These are phyloP conservation scores for Isichthys henryi DNA, from an alignment of 2,113 vertebrate species.

Conservation along the genomic window DNA sequence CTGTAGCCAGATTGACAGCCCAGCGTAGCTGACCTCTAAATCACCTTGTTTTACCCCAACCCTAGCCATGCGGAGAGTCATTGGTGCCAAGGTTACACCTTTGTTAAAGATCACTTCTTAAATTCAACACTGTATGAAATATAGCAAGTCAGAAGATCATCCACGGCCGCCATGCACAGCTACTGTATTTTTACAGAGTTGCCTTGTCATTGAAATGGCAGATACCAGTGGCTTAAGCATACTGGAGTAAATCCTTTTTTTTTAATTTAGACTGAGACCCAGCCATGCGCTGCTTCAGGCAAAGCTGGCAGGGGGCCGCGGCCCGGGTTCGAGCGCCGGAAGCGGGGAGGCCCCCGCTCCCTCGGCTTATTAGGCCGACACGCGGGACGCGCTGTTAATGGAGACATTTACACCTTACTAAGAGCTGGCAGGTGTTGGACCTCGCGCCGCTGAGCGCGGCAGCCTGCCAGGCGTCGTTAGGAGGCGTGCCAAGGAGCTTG, in stretches of 20 bases:
- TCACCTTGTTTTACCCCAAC: neutral
- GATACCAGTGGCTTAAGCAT: neutral
- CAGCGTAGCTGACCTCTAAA: slow-evolving; percentile 41
- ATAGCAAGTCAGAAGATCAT: neutral
- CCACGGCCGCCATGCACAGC: neutral
- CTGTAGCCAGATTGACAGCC: slow-evolving; percentile 37
- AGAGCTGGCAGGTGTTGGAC: slow-evolving; percentile 95
- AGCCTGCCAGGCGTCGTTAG: slow-evolving; percentile 93
- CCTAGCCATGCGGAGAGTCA: too few species aligned
- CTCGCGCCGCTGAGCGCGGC: slow-evolving; percentile 80
- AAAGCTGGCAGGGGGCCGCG: neutral
- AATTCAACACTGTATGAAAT: neutral
- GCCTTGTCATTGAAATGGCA: neutral
- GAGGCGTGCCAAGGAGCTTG: slow-evolving; percentile 84
- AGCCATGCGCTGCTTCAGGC: neutral
- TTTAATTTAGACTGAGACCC: neutral
- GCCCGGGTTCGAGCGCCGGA: slow-evolving; percentile 43
- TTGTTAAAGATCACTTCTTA: neutral
- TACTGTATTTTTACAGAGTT: neutral
- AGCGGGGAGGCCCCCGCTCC: slow-evolving; percentile 64
- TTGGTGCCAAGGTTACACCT: neutral
- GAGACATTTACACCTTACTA: slow-evolving; percentile 97
- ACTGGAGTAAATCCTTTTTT: neutral
- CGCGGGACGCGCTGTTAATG: slow-evolving; percentile 85
- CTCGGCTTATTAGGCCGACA: slow-evolving; percentile 77